Percentiles rank a stretch among this genome's conserved stretches.
phyloP scores from a whole-genome alignment of 2,797 vertebrate species.

The Spinus olivaceus region DNA sequence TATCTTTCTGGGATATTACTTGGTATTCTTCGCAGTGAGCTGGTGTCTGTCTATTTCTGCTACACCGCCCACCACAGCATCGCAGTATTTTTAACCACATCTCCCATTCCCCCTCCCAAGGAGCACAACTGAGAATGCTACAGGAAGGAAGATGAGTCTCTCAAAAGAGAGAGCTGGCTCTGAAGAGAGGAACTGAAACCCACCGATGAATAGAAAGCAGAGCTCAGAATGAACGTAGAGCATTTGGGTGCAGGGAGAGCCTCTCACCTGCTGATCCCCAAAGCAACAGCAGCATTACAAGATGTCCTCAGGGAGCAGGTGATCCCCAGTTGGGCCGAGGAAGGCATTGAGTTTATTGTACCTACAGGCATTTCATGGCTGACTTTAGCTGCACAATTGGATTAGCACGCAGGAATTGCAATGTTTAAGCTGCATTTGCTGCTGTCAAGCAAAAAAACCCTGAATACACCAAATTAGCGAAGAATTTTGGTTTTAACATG shows the following conservation, averaged over 20 bases:
- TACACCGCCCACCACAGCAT: constrained; percentile 39
- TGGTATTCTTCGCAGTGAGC: constrained; percentile 27
- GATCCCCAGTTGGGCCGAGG: not conserved
- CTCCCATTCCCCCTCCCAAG: constrained; percentile 4
- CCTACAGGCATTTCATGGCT: not conserved
- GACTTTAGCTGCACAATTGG: not conserved
- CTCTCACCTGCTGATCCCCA: not conserved
- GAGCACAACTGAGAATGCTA: not conserved
- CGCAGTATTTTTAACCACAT: constrained; percentile 55
- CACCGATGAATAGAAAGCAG: not conserved
- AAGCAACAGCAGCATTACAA: not conserved
- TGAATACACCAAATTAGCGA: not conserved
- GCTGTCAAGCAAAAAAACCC: not conserved
- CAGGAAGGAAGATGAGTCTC: constrained; percentile 7
- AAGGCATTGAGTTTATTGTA: not conserved
- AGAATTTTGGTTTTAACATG: not conserved
- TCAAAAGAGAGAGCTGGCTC: not conserved
- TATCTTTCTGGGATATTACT: constrained; percentile 32
- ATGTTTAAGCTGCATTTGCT: not conserved
- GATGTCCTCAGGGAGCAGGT: not conserved
- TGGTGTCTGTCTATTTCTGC: constrained; percentile 64
- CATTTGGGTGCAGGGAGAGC: not conserved
- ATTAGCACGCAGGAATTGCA: not conserved
- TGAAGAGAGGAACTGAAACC: not conserved
- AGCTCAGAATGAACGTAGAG: not conserved